Evolutionary conservation across 2,888 invertebrate genomes (phyloP).

Genomic region (Taphrorychus bicolor): DNA sequence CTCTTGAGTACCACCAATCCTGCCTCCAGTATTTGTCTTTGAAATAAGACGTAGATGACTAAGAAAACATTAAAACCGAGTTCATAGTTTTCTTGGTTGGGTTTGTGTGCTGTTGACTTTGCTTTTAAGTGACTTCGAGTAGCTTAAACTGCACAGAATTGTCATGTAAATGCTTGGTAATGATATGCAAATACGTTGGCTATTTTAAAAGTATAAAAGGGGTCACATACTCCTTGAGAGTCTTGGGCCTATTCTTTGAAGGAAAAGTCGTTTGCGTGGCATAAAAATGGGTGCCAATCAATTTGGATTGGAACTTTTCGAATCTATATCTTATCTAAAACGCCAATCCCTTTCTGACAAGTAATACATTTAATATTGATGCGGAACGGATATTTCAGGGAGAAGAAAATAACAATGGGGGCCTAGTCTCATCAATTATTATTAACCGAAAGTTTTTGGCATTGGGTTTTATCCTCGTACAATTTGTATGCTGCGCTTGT

Average conservation of each 20-base stretch:
- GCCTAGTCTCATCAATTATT: conserved; percentile 34
- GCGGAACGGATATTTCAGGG: conserved; percentile 23
- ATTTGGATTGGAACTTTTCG: conserved; percentile 10
- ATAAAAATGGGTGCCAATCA: conserved; percentile 7
- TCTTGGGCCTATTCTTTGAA: conserved; percentile 15
- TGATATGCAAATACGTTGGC: conserved; percentile 33
- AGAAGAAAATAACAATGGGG: conserved; percentile 33
- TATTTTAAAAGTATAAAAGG: conserved; percentile 36
- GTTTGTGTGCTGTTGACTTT: conserved; percentile 35
- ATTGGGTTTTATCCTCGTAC: conserved; percentile 32
- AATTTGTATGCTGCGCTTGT: conserved; percentile 35
- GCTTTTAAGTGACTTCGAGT: conserved; percentile 30
- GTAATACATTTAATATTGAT: conserved; percentile 37
- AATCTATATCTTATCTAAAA: conserved; percentile 23
- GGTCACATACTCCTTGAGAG: conserved; percentile 25
- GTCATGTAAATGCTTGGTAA: conserved; percentile 36
- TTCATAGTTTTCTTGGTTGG: conserved; percentile 25
- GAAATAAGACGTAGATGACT: conserved; percentile 25
- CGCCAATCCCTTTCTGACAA: conserved; percentile 34
- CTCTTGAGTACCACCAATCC: conserved; percentile 1
- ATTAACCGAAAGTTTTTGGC: conserved; percentile 39
- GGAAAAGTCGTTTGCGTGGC: not conserved
- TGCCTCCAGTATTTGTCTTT: conserved; percentile 19
- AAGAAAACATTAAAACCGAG: conserved; percentile 33
- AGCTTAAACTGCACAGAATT: conserved; percentile 32